A percentile compares a stretch with the other conserved stretches of the same genome.
Conservation (phyloP, 2,797 vertebrate genomes). For the Parambassis ranga region DNA sequence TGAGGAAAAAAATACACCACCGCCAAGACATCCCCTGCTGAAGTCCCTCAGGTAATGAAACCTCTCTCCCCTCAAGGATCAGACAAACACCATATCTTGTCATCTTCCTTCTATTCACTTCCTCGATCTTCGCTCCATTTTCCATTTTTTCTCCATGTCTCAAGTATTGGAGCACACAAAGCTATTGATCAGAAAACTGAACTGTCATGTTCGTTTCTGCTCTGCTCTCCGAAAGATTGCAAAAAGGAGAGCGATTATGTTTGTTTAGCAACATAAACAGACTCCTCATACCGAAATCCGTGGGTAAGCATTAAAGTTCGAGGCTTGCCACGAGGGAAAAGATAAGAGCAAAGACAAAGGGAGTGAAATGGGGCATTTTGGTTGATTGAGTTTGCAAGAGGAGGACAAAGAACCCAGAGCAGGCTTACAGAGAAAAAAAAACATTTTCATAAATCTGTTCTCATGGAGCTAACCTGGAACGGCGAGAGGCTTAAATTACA, state of each 20-base stretch:
- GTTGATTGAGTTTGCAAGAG: slow-evolving; percentile 56
- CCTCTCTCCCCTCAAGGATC: slow-evolving; percentile 52
- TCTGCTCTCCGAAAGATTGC: slow-evolving; percentile 6
- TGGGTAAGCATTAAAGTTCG: slow-evolving; percentile 5
- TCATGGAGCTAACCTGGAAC: slow-evolving; percentile 38
- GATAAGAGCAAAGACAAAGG: slow-evolving; percentile 33
- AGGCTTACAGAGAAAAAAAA: slow-evolving; percentile 39
- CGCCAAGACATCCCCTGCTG: slow-evolving; percentile 16
- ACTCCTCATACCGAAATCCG: slow-evolving; percentile 21
- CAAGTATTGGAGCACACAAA: slow-evolving; percentile 29
- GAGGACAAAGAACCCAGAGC: slow-evolving; percentile 53
- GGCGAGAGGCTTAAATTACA: slow-evolving; percentile 42
- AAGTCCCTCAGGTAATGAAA: slow-evolving; percentile 65
- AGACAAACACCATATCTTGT: slow-evolving; percentile 57
- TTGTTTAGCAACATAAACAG: slow-evolving; percentile 28
- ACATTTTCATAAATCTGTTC: slow-evolving; percentile 62
- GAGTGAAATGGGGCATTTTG: slow-evolving; percentile 35
- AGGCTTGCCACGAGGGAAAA: slow-evolving; percentile 1
- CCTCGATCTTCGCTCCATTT: slow-evolving; percentile 19
- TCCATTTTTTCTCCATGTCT: slow-evolving; percentile 31
- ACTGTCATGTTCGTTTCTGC: slow-evolving; percentile 34
- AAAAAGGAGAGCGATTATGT: slow-evolving; percentile 24
- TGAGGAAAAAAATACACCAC: slow-evolving; percentile 9
- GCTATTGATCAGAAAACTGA: slow-evolving; percentile 36
- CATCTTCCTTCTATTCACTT: slow-evolving; percentile 40